These are phyloP conservation scores for Chloromyia formosa DNA, from an alignment of 2,888 invertebrate species.

Conservation along the genomic window DNA sequence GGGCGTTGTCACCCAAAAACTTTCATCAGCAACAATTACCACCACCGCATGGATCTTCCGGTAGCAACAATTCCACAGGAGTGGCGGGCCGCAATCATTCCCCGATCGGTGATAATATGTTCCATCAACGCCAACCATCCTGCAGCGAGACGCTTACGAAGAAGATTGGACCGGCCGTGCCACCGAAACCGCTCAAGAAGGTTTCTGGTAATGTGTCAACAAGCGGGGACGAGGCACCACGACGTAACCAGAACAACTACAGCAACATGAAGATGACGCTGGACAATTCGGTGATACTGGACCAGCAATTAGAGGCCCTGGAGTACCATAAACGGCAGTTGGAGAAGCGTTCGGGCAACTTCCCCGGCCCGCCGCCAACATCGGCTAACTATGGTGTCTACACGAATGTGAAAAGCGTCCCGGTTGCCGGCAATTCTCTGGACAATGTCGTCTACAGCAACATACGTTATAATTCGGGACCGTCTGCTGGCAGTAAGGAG, in stretches of 20 bases:
- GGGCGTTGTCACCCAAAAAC: constrained; percentile 55
- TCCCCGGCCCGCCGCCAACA: background rate
- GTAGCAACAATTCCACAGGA: background rate
- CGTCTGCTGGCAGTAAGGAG: background rate
- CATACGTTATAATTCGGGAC: constrained; percentile 64
- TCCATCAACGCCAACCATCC: background rate
- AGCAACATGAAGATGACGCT: constrained; percentile 57
- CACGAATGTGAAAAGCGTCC: constrained; percentile 55
- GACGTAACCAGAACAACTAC: constrained; percentile 14
- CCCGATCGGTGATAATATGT: constrained; percentile 48
- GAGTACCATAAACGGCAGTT: constrained; percentile 64
- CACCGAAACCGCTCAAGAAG: constrained; percentile 79
- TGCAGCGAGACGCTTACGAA: constrained; percentile 55
- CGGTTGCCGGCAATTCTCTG: constrained; percentile 51
- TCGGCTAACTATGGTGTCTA: constrained; percentile 54
- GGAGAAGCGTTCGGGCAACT: constrained; percentile 54
- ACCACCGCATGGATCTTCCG: constrained; percentile 51
- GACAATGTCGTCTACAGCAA: constrained; percentile 67
- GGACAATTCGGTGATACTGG: constrained; percentile 61
- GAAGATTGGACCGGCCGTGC: constrained; percentile 81
- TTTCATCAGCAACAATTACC: constrained; percentile 47
- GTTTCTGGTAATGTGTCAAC: background rate
- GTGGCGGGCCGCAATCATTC: constrained; percentile 59
- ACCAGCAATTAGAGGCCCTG: constrained; percentile 62
- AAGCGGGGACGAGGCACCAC: background rate